Conservation (phyloP, 1,140 invertebrate genomes). For the Leptestheria dahalacensis region DNA sequence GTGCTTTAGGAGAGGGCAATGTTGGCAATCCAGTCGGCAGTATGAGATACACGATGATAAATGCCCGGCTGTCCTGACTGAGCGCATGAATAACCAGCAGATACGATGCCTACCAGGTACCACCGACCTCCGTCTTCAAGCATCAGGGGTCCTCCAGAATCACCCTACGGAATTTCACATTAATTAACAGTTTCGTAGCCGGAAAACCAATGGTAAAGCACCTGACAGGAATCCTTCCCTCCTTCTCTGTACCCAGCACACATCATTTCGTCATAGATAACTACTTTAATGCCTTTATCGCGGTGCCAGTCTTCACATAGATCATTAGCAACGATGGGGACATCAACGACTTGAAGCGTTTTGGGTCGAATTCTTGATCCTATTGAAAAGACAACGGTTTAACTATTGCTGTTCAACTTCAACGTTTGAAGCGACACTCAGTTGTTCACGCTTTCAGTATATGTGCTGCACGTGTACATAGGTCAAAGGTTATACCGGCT, state of each 20-base stretch:
- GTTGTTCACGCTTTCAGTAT: not conserved
- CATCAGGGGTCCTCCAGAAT: conserved; percentile 79
- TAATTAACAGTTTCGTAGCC: not conserved
- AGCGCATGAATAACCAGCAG: conserved; percentile 82
- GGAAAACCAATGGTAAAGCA: conserved; percentile 24
- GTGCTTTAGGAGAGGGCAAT: conserved; percentile 13
- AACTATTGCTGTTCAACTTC: too few species aligned
- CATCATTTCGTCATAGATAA: conserved; percentile 92
- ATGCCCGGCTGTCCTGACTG: conserved; percentile 81
- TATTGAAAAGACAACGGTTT: conserved; percentile 21
- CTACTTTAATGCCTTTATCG: conserved; percentile 60
- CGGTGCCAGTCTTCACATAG: conserved; percentile 58
- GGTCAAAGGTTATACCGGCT: conserved; percentile 31
- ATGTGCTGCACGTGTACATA: not conserved
- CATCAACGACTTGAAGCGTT: conserved; percentile 80
- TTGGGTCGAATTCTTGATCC: conserved; percentile 75
- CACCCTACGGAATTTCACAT: conserved; percentile 38
- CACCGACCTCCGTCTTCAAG: conserved; percentile 66
- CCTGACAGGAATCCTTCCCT: conserved; percentile 66
- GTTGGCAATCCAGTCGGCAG: conserved; percentile 74
- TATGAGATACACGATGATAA: conserved; percentile 82
- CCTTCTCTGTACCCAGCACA: conserved; percentile 86
- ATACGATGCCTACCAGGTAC: conserved; percentile 80
- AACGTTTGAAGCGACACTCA: too few species aligned
- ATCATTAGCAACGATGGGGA: conserved; percentile 75